Percentiles rank a stretch among this genome's conserved stretches.
These are phyloP conservation scores for Coregonus suidteri DNA, from an alignment of 2,797 vertebrate genomes.

Conservation along the genomic window DNA sequence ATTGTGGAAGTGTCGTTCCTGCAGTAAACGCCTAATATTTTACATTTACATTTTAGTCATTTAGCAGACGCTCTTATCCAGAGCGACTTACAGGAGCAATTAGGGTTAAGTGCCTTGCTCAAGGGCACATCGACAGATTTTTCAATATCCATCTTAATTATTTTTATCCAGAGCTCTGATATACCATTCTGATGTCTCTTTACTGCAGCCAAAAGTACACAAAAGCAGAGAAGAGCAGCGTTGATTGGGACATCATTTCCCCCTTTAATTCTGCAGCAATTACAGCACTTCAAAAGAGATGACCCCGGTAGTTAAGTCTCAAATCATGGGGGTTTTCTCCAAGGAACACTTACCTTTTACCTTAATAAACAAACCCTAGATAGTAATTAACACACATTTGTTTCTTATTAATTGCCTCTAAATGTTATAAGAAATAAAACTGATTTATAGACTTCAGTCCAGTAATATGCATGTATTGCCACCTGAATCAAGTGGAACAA, in stretches of 20 bases:
- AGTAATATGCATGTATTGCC: not conserved
- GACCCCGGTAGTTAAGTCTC: not conserved
- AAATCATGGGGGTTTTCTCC: not conserved
- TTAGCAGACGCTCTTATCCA: too few relatives aligned
- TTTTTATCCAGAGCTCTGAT: not conserved
- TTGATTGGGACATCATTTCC: not conserved
- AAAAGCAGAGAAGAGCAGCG: not conserved
- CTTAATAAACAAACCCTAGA: not conserved
- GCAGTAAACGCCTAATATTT: constrained; percentile 13
- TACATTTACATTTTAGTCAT: too few relatives aligned
- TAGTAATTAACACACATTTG: not conserved
- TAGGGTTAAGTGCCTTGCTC: too few relatives aligned
- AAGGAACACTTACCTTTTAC: not conserved
- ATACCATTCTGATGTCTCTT: constrained; percentile 21
- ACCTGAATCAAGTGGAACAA: too few relatives aligned
- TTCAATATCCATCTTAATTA: constrained; percentile 6
- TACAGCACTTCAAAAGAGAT: not conserved
- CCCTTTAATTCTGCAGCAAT: not conserved
- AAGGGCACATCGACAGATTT: too few relatives aligned
- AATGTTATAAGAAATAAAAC: not conserved
- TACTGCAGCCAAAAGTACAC: constrained; percentile 6
- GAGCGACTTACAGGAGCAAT: too few relatives aligned
- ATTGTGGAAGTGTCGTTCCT: constrained; percentile 23
- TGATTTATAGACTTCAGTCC: not conserved
- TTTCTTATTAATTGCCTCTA: not conserved